Conservation (phyloP, 2,113 vertebrate genomes). For the Martes martes region DNA sequence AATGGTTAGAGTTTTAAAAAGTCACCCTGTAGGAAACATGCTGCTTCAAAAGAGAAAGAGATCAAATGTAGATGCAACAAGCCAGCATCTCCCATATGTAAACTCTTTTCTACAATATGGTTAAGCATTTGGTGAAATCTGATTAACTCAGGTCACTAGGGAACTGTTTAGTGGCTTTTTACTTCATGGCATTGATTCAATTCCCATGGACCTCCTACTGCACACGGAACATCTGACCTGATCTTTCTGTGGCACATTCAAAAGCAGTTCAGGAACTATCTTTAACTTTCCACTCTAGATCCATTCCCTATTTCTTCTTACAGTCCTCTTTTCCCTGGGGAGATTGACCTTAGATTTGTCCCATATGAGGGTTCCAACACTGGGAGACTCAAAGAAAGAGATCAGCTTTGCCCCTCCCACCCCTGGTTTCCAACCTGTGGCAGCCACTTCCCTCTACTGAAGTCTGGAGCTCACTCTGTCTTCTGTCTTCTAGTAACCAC, state of each 20-base stretch:
- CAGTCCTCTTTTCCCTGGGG: neutral
- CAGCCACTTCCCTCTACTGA: neutral
- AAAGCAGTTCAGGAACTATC: neutral
- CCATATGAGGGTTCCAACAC: neutral
- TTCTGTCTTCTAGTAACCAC: neutral
- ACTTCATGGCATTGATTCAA: neutral
- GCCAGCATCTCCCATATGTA: conserved; percentile 7
- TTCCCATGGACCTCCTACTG: neutral
- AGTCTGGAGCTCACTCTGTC: neutral
- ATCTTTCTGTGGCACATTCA: neutral
- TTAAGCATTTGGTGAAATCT: conserved; percentile 56
- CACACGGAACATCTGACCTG: neutral
- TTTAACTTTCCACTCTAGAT: neutral
- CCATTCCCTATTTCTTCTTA: neutral
- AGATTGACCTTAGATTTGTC: neutral
- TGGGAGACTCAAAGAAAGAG: neutral
- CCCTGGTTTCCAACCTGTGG: neutral
- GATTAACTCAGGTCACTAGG: conserved; percentile 56
- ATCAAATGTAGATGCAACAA: conserved; percentile 55
- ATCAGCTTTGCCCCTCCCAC: neutral
- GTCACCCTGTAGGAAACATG: conserved; percentile 48
- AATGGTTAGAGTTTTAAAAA: conserved; percentile 61
- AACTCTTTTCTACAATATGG: conserved; percentile 43
- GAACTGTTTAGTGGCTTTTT: conserved; percentile 42
- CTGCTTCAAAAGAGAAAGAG: conserved; percentile 65